Evolutionary conservation across 2,888 invertebrate species (phyloP).

Genomic region (Spodoptera picta): DNA sequence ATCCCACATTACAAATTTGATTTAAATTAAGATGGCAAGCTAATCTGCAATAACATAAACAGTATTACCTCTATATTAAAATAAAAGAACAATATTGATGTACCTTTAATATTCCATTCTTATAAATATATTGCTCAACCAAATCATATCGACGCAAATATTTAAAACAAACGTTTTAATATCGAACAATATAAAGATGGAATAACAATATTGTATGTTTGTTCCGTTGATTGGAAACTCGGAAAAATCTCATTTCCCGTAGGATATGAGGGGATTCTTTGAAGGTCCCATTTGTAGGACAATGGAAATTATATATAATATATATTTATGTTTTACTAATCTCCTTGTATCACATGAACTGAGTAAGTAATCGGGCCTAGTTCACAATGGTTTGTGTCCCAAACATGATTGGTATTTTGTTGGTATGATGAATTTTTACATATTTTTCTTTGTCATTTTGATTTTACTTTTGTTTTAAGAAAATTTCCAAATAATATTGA

Average conservation of each 20-base stretch:
- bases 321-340: conserved; percentile 26
- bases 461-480: too few relatives aligned
- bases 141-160: conserved; percentile 40
- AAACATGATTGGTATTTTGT: not conserved
- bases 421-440: not conserved
- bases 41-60: too few relatives aligned
- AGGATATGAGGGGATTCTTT: conserved; percentile 48
- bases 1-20: too few relatives aligned
- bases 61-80: too few relatives aligned
- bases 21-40: too few relatives aligned
- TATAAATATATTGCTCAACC: conserved; percentile 14
- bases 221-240: conserved; percentile 55
- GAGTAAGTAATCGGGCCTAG: not conserved
- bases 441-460: too few relatives aligned
- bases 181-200: conserved; percentile 32
- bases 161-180: conserved; percentile 47
- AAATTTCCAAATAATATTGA: too few relatives aligned
- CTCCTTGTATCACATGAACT: not conserved
- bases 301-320: conserved; percentile 19
- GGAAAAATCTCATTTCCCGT: conserved; percentile 57
- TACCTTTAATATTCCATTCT: not conserved
- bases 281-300: conserved; percentile 29
- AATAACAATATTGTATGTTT: conserved; percentile 49
- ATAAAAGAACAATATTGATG: too few relatives aligned
- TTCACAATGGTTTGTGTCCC: not conserved